phyloP scores from a whole-genome alignment of 1,140 invertebrate genomes.

The Ips nitidus region DNA sequence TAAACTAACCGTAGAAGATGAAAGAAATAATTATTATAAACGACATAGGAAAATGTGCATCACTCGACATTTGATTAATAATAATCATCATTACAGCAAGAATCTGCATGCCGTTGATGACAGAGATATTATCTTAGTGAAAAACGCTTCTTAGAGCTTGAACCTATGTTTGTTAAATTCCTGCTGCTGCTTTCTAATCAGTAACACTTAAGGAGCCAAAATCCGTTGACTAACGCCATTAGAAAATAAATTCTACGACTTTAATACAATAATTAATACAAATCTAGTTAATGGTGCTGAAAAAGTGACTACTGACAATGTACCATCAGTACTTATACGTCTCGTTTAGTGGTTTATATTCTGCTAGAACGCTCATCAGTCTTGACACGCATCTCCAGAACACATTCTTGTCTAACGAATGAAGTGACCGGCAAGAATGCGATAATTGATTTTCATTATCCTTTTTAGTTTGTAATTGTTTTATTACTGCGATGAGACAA shows the following conservation, averaged over 20 bases:
- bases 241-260: background rate
- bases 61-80: background rate
- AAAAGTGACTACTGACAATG: conserved; percentile 17
- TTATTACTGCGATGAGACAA: conserved; percentile 7
- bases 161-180: background rate
- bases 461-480: conserved; percentile 24
- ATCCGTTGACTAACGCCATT: background rate
- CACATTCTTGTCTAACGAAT: conserved; percentile 29
- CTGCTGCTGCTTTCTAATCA: background rate
- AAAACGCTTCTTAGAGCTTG: background rate
- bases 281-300: conserved; percentile 4
- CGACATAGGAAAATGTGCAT: background rate
- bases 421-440: conserved; percentile 24
- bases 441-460: conserved; percentile 27
- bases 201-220: background rate
- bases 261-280: conserved; percentile 11
- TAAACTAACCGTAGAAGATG: background rate
- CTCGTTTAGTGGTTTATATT: conserved; percentile 23
- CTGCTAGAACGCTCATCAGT: conserved; percentile 29
- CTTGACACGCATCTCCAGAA: conserved; percentile 13
- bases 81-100: background rate
- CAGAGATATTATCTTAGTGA: no score
- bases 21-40: background rate
- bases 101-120: background rate
- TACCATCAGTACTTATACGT: conserved; percentile 8